Evolutionary conservation across 1,140 invertebrate genomes (phyloP).

Genomic region (Lanistes nyassanus): DNA sequence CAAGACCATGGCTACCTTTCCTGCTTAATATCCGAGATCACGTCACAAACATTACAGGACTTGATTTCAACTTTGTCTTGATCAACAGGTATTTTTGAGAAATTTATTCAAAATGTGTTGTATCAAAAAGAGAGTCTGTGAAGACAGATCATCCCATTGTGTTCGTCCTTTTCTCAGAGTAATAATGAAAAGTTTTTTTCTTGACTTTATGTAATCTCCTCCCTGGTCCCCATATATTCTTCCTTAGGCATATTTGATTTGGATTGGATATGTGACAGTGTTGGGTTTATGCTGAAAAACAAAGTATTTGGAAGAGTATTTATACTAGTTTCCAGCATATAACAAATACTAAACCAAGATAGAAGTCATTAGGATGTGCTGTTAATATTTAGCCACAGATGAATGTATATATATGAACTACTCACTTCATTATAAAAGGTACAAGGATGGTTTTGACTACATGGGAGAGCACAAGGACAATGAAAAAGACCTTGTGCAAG

Average conservation of each 20-base stretch:
- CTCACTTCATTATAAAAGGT: constrained; percentile 67
- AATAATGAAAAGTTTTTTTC: no score
- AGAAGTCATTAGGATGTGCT: background rate
- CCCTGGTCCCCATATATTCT: no score
- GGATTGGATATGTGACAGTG: no score
- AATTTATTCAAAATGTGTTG: background rate
- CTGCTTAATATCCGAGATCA: constrained; percentile 70
- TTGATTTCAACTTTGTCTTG: constrained; percentile 77
- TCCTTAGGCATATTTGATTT: no score
- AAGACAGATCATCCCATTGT: background rate
- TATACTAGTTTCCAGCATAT: no score
- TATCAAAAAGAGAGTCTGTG: background rate
- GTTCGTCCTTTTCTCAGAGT: background rate
- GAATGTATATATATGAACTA: background rate
- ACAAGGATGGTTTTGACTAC: constrained; percentile 76
- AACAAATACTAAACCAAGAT: no score
- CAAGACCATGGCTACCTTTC: constrained; percentile 73
- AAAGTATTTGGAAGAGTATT: no score
- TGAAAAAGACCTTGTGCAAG: constrained; percentile 74
- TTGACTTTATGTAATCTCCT: no score
- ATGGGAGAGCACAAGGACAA: constrained; percentile 81
- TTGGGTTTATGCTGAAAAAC: no score
- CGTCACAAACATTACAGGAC: constrained; percentile 69
- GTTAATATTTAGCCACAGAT: background rate
- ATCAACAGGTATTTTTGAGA: constrained; percentile 76